These are phyloP conservation scores for Condylostylus longicornis DNA, from an alignment of 1,140 invertebrate genomes.

Conservation along the genomic window DNA sequence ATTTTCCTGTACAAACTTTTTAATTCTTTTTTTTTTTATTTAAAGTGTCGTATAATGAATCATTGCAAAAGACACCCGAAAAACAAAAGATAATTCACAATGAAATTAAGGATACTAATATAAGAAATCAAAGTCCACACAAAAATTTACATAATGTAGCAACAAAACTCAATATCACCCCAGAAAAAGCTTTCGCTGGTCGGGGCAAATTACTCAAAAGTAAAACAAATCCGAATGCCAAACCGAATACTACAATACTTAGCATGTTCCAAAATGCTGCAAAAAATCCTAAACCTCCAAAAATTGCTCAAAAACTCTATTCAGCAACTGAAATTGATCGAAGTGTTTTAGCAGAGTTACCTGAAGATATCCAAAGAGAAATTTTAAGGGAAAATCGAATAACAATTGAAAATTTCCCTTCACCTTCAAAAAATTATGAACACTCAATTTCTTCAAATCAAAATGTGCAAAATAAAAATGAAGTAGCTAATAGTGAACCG, in stretches of 20 bases:
- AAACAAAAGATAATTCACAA: constrained; percentile 2
- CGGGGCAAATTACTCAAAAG: no score
- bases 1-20: not conserved
- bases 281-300: not conserved
- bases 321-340: constrained; percentile 34
- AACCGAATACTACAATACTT: constrained; percentile 2
- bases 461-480: not conserved
- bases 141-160: no score
- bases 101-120: not conserved
- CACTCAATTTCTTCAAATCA: constrained; percentile 19
- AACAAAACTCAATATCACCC: no score
- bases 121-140: constrained; percentile 2
- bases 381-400: constrained; percentile 29
- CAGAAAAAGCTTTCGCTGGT: no score
- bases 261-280: constrained; percentile 9
- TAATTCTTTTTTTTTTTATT: not conserved
- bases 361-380: constrained; percentile 45
- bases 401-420: not conserved
- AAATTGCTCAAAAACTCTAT: constrained; percentile 5
- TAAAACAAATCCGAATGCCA: not conserved
- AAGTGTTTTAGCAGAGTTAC: constrained; percentile 41
- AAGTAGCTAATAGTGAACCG: no score
- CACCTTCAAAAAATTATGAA: constrained; percentile 15
- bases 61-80: not conserved
- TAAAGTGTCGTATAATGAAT: constrained; percentile 4